Evolutionary conservation across 2,888 invertebrate species (phyloP).

Genomic region (Fabriciana adippe): DNA sequence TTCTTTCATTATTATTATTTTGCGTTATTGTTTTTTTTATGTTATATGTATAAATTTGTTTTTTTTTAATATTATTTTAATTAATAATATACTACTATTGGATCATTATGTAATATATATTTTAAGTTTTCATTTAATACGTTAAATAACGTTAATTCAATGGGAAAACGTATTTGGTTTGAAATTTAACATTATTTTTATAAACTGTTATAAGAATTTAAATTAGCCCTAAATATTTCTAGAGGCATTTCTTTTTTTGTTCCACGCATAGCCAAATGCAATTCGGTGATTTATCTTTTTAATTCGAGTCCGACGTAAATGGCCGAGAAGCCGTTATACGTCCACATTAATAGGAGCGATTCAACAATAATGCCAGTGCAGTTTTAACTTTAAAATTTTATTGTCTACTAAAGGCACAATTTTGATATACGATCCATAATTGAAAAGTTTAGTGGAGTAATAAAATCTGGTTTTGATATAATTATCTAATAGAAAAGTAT

Average conservation of each 20-base stretch:
- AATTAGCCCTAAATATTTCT: neutral
- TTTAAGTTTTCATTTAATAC: no score
- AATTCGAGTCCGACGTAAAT: conserved; percentile 26
- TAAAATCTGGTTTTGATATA: conserved; percentile 3
- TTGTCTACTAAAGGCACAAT: conserved; percentile 59
- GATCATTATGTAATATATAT: no score
- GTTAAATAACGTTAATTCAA: no score
- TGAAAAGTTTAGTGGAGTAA: conserved; percentile 17
- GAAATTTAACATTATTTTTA: neutral
- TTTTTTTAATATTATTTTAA: no score
- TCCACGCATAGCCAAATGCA: conserved; percentile 19
- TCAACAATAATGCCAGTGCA: conserved; percentile 37
- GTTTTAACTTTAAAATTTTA: conserved; percentile 63
- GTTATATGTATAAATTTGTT: no score
- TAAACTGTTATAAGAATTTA: neutral
- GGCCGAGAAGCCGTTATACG: conserved; percentile 33
- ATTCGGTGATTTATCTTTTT: conserved; percentile 25
- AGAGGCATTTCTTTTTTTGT: conserved; percentile 9
- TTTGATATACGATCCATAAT: conserved; percentile 52
- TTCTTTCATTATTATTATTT: no score
- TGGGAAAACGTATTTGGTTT: no score
- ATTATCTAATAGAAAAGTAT: neutral
- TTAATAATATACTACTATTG: no score
- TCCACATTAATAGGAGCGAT: conserved; percentile 38
- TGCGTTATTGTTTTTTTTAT: no score